Evolutionary conservation across 2,888 invertebrate species (phyloP), one percentile per base, ranked within the genome.

Genomic region (Agriopis aurantiaria): DNA sequence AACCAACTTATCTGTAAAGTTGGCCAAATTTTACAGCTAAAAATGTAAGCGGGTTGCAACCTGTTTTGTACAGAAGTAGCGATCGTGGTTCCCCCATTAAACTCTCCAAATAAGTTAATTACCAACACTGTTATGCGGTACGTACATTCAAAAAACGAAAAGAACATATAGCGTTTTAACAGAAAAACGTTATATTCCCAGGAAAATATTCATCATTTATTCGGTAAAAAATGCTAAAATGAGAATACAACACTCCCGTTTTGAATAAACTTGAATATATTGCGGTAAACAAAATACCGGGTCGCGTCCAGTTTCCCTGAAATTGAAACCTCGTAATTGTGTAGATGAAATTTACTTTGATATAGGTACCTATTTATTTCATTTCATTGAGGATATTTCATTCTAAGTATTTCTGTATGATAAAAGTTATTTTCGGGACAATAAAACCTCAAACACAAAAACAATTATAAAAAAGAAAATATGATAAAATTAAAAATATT

Each of bases 181-280:
- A 43, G 12, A 12, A 48, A 48, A 48, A 48, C n/a, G 48, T 48
- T 12, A 48, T 48, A 14, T 48, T 48, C n/a, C 48, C 12, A 6
- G 48, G n/a, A 48, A 48, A 48, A 48, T 48, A 48, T 48, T 48
- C 48, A 48, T 48, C 48, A 48, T 48, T 48, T 48, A 48, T 53
- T 11, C 33, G 53, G 7, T 12, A 4, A 12, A 12, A 53, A 53
- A 40, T 33, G 17, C 17, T 17, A 17, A 51, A 51, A 51, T 51
- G 33, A 53, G 53, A 43, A 52, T n/a, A 52, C 23, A 40, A 53
- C 53, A 40, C 53, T 53, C 17, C 51, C 33, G 33, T 53, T 33
- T 53, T 53, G 53, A 53, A 53, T 53, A 33, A 53, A 53, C 53
- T 53, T 53, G 53, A 53, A 53, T 53, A 53, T 23, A 52, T 52